Evolutionary conservation across 35 echinoderm and acorn worm species (phyloP).

Genomic region (Chiridota heheva): DNA sequence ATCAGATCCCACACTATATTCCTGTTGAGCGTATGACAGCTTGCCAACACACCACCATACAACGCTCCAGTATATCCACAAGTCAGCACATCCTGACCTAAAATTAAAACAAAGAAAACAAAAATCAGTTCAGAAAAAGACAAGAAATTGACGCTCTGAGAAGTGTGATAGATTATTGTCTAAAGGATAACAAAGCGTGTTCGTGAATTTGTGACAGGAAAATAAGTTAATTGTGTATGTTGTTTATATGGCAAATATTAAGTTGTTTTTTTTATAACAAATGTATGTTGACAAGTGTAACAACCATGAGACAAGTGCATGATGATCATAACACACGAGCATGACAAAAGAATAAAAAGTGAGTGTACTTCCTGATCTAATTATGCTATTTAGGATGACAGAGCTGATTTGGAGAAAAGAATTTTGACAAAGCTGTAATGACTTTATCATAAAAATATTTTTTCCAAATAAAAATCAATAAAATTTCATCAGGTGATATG

Average conservation of each 20-base stretch:
- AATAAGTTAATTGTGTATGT: not conserved
- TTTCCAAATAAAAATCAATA: too few species aligned
- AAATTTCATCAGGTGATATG: too few species aligned
- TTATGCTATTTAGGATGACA: too few species aligned
- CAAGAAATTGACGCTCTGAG: not conserved
- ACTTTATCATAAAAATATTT: too few species aligned
- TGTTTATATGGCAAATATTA: too few species aligned
- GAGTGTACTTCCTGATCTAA: too few species aligned
- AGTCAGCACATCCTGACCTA: slow-evolving; percentile 89
- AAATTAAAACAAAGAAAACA: not conserved
- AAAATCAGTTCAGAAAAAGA: not conserved
- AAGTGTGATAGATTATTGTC: not conserved
- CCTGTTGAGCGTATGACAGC: slow-evolving; percentile 61
- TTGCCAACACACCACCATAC: slow-evolving; percentile 64
- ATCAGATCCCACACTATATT: slow-evolving; percentile 66
- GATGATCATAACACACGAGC: too few species aligned
- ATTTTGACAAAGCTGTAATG: too few species aligned
- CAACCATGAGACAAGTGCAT: too few species aligned
- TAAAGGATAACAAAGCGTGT: not conserved
- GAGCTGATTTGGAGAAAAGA: too few species aligned
- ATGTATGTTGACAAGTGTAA: too few species aligned
- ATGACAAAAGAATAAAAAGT: too few species aligned
- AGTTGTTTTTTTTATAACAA: not conserved
- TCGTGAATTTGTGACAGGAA: not conserved
- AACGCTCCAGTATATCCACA: slow-evolving; percentile 83